These are phyloP conservation scores for Carlito syrichta DNA, from an alignment of 2,113 vertebrate species.

Conservation along the genomic window DNA sequence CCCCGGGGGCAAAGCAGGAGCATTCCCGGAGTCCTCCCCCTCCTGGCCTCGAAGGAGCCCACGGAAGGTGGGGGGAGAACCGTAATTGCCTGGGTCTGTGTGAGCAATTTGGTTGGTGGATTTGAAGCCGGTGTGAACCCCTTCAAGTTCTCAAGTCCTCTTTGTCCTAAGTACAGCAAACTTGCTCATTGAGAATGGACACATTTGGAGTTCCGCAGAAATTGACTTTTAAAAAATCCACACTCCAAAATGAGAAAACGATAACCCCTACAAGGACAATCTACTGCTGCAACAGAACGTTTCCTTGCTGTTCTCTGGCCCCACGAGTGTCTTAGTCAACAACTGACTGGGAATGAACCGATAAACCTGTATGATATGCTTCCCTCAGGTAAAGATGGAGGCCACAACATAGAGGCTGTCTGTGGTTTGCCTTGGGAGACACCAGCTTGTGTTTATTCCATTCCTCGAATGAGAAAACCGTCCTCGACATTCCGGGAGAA, in stretches of 20 bases:
- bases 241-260: neutral
- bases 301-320: neutral
- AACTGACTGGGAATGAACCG: neutral
- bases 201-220: neutral
- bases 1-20: neutral
- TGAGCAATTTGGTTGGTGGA: neutral
- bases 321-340: neutral
- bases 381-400: neutral
- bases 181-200: neutral
- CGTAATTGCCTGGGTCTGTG: neutral
- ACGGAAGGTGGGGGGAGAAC: rapidly evolving
- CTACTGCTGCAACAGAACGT: neutral
- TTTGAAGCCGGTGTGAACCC: neutral
- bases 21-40: neutral
- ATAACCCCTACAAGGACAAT: neutral
- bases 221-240: neutral
- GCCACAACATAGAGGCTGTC: neutral
- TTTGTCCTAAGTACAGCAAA: neutral
- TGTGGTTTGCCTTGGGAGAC: neutral
- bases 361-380: rapidly evolving
- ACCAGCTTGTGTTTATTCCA: neutral
- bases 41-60: neutral
- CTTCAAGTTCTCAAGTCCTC: neutral
- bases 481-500: neutral
- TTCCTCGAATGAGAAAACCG: neutral